Percentiles rank a stretch among this genome's conserved stretches.
Evolutionary conservation across 2,797 vertebrate species (phyloP).

Genomic region (Hydrophis major): DNA sequence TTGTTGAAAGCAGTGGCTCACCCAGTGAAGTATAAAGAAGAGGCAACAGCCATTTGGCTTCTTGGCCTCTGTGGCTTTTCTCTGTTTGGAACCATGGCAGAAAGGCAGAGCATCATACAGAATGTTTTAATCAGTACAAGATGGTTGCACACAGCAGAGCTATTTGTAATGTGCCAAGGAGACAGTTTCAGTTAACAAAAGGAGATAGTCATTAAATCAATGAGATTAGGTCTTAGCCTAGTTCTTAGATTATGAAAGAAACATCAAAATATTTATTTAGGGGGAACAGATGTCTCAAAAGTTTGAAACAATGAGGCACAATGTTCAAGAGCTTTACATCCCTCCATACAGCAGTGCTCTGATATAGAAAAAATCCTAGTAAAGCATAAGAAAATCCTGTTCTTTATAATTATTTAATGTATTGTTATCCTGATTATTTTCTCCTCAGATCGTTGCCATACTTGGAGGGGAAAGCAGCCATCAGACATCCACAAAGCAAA

Average conservation of each 20-base stretch:
- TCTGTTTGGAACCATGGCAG: slow-evolving; percentile 50
- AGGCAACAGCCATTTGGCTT: slow-evolving; percentile 62
- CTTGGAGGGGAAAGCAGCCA: not conserved
- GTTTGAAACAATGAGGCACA: not conserved
- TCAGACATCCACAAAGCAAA: not conserved
- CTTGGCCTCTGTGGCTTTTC: slow-evolving; percentile 62
- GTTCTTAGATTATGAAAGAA: not conserved
- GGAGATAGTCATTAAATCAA: slow-evolving; percentile 50
- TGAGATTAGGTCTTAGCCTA: not conserved
- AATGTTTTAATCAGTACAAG: slow-evolving; percentile 70
- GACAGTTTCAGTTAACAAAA: slow-evolving; percentile 60
- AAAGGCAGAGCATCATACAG: slow-evolving; percentile 61
- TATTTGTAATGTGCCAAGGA: slow-evolving; percentile 52
- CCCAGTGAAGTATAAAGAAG: slow-evolving; percentile 58
- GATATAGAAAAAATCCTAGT: not conserved
- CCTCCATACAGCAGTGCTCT: not conserved
- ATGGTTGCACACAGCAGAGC: slow-evolving; percentile 64
- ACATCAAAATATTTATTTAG: not conserved
- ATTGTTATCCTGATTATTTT: not conserved
- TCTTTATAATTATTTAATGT: not conserved
- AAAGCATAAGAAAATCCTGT: not conserved
- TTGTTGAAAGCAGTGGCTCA: slow-evolving; percentile 67
- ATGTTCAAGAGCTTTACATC: not conserved
- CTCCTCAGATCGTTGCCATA: not conserved
- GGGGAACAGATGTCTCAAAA: not conserved